A percentile compares a stretch with the other conserved stretches of the same genome.
These are phyloP conservation scores for Oryzias curvinotus DNA, from an alignment of 2,113 vertebrate genomes.

Conservation along the genomic window DNA sequence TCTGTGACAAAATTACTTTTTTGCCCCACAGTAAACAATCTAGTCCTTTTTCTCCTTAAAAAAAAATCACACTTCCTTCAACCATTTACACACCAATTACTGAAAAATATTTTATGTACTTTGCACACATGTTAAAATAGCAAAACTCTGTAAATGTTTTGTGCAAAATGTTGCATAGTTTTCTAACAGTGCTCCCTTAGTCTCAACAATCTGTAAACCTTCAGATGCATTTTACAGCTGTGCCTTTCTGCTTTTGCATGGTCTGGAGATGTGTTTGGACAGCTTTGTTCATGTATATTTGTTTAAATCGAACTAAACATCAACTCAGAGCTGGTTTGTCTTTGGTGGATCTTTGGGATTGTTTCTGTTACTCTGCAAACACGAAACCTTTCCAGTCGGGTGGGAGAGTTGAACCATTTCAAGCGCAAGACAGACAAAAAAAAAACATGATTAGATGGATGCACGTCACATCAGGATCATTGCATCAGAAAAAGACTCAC, in stretches of 20 bases:
- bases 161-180: too few relatives aligned
- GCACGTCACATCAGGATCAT: not conserved
- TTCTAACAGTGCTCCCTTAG: not conserved
- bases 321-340: not conserved
- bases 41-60: too few relatives aligned
- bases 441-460: not conserved
- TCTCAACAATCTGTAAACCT: not conserved
- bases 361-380: not conserved
- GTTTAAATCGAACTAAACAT: not conserved
- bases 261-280: not conserved
- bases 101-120: too few relatives aligned
- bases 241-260: not conserved
- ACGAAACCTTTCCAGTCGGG: not conserved
- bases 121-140: too few relatives aligned
- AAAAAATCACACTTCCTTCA: too few relatives aligned
- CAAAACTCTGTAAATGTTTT: too few relatives aligned
- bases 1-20: too few relatives aligned
- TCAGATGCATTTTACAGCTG: not conserved
- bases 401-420: conserved; percentile 13
- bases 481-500: not conserved
- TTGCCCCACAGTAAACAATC: too few relatives aligned
- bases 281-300: not conserved
- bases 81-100: too few relatives aligned
- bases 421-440: conserved; percentile 1
- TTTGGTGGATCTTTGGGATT: not conserved